Evolutionary conservation across 2,888 invertebrate genomes (phyloP).

Genomic region (Acholoe squamosa): DNA sequence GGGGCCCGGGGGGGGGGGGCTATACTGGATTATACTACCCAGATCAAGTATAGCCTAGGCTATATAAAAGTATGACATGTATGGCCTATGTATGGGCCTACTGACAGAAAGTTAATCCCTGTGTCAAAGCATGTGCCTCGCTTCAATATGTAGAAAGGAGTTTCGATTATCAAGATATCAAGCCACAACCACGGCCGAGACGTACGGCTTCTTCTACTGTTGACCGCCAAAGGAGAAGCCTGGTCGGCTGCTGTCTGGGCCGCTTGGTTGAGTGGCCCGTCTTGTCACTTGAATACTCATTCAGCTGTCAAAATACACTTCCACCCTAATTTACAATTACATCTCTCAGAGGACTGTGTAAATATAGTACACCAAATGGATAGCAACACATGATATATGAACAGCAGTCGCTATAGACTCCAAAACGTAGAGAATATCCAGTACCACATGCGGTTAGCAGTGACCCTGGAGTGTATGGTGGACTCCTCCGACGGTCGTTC

Average conservation of each 20-base stretch:
- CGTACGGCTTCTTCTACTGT: background rate
- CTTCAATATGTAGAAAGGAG: too few relatives aligned
- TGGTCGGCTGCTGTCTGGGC: background rate
- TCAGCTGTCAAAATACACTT: background rate
- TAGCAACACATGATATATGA: too few relatives aligned
- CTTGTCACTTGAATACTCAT: background rate
- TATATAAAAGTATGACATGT: too few relatives aligned
- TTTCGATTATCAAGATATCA: too few relatives aligned
- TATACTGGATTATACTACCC: too few relatives aligned
- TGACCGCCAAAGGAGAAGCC: background rate
- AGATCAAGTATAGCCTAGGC: too few relatives aligned
- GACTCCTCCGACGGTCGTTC: conserved; percentile 28
- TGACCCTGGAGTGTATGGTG: background rate
- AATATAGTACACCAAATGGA: too few relatives aligned
- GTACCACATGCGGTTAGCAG: background rate
- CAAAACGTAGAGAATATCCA: conserved; percentile 27
- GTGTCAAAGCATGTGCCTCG: too few relatives aligned
- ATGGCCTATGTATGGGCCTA: too few relatives aligned
- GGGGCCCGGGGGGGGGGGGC: too few relatives aligned
- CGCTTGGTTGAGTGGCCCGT: background rate
- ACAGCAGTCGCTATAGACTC: background rate
- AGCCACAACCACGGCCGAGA: background rate
- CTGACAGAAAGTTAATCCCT: too few relatives aligned
- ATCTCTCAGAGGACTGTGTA: too few relatives aligned
- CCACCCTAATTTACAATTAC: background rate